Conservation (phyloP, 1,140 invertebrate genomes). For the Ylistrum balloti region DNA sequence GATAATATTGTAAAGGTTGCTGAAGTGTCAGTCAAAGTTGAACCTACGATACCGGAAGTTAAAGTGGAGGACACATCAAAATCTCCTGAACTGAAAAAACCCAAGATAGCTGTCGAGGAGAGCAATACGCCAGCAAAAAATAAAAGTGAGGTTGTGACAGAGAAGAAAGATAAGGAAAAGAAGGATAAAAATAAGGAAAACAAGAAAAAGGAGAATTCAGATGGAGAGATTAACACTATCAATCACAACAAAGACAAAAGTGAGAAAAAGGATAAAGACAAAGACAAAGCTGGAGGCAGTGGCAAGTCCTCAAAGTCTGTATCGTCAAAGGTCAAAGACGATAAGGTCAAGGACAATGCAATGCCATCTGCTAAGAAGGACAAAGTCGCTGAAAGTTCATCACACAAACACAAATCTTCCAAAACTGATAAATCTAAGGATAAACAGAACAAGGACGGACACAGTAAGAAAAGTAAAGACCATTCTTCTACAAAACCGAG, state of each 20-base stretch:
- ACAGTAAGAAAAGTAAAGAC: slow-evolving; percentile 25
- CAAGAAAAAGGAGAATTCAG: slow-evolving; percentile 67
- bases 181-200: slow-evolving; percentile 60
- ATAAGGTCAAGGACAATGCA: slow-evolving; percentile 42
- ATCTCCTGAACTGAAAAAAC: slow-evolving; percentile 54
- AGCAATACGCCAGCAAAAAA: slow-evolving; percentile 42
- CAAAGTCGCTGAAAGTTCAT: slow-evolving; percentile 53
- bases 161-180: slow-evolving; percentile 64
- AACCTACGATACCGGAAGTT: slow-evolving; percentile 44
- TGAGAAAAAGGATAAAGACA: slow-evolving; percentile 66
- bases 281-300: slow-evolving; percentile 57
- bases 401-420: slow-evolving; percentile 58
- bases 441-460: not conserved
- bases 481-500: slow-evolving; percentile 18
- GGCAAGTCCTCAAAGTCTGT: slow-evolving; percentile 45
- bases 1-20: slow-evolving; percentile 47
- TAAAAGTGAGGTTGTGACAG: slow-evolving; percentile 51
- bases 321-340: not conserved
- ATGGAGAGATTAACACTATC: slow-evolving; percentile 60
- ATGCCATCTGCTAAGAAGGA: slow-evolving; percentile 53
- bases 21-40: slow-evolving; percentile 41
- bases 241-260: slow-evolving; percentile 63
- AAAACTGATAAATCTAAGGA: not conserved
- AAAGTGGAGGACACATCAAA: slow-evolving; percentile 51
- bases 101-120: slow-evolving; percentile 52